These are phyloP conservation scores for Fistularia commersonii DNA, from an alignment of 2,797 vertebrate species.

Conservation along the genomic window DNA sequence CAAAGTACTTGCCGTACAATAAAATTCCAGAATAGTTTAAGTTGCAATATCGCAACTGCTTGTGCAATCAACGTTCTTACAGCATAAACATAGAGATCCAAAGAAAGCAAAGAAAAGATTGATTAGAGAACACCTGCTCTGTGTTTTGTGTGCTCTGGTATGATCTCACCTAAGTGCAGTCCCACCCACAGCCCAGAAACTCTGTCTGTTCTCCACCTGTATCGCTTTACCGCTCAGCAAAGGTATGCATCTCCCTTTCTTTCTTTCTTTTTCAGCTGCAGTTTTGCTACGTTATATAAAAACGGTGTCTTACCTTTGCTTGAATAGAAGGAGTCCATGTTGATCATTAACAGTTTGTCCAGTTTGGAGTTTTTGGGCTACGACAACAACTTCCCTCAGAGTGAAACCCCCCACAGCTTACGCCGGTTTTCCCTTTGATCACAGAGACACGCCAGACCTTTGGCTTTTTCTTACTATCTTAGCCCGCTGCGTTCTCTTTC, in stretches of 20 bases:
- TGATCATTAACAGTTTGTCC: slow-evolving; percentile 20
- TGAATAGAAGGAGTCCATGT: slow-evolving; percentile 69
- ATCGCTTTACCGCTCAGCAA: slow-evolving; percentile 48
- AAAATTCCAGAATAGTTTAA: too few species aligned
- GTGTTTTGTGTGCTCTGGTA: slow-evolving; percentile 21
- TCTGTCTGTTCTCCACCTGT: slow-evolving; percentile 46
- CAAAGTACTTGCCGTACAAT: too few species aligned
- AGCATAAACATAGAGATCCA: too few species aligned
- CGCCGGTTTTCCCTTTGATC: slow-evolving; percentile 20
- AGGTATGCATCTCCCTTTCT: slow-evolving; percentile 8
- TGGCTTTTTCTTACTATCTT: slow-evolving; percentile 35
- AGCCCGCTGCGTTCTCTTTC: slow-evolving; percentile 37
- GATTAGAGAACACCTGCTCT: slow-evolving; percentile 23
- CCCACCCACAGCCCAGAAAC: slow-evolving; percentile 29
- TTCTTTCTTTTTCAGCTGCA: slow-evolving; percentile 29
- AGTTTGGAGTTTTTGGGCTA: slow-evolving; percentile 35
- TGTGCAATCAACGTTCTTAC: too few species aligned
- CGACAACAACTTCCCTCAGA: not conserved
- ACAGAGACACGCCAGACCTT: slow-evolving; percentile 29
- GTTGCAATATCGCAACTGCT: too few species aligned
- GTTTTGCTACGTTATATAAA: slow-evolving; percentile 16
- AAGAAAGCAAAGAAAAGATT: not conserved
- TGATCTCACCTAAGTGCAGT: slow-evolving; percentile 22
- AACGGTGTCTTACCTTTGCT: slow-evolving; percentile 72
- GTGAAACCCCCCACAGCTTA: slow-evolving; percentile 3